Evolutionary conservation across 1,140 invertebrate species (phyloP).

Genomic region (Drosophila suzukii): DNA sequence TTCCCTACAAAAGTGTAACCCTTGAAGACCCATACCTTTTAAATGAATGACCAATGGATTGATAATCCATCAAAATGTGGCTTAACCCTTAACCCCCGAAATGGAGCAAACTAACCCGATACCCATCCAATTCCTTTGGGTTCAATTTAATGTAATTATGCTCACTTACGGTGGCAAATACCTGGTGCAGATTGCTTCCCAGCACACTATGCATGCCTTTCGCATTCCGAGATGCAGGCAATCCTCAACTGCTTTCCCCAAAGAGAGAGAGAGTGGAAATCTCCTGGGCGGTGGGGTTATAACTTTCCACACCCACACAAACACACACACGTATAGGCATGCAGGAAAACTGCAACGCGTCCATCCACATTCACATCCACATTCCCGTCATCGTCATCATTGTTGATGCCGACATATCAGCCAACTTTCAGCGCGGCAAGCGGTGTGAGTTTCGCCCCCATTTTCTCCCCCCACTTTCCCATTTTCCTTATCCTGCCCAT

Average conservation of each 20-base stretch:
- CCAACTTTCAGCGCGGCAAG: conserved; percentile 64
- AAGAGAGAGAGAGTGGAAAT: neutral
- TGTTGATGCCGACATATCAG: conserved; percentile 65
- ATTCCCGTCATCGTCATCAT: conserved; percentile 47
- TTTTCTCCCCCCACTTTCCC: conserved; percentile 15
- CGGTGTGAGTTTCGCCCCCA: conserved; percentile 39
- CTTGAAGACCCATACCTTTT: too few species aligned
- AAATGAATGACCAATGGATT: neutral
- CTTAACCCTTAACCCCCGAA: neutral
- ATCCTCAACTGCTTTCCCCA: conserved; percentile 9
- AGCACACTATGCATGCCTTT: conserved; percentile 5
- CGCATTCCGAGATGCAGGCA: conserved; percentile 26
- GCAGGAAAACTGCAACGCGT: conserved; percentile 11
- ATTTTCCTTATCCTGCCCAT: neutral
- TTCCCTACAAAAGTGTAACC: too few species aligned
- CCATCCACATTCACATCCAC: conserved; percentile 6
- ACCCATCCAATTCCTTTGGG: neutral
- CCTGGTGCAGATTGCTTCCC: conserved; percentile 5
- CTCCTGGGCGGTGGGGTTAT: conserved; percentile 14
- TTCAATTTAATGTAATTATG: conserved; percentile 40
- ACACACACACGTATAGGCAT: neutral
- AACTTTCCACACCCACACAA: conserved; percentile 8
- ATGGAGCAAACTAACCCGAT: conserved; percentile 9
- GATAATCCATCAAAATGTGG: neutral
- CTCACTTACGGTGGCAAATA: conserved; percentile 34